Evolutionary conservation across 2,797 vertebrate species (phyloP), one percentile per base, ranked within the genome.

Genomic region (Loriculus beryllinus): DNA sequence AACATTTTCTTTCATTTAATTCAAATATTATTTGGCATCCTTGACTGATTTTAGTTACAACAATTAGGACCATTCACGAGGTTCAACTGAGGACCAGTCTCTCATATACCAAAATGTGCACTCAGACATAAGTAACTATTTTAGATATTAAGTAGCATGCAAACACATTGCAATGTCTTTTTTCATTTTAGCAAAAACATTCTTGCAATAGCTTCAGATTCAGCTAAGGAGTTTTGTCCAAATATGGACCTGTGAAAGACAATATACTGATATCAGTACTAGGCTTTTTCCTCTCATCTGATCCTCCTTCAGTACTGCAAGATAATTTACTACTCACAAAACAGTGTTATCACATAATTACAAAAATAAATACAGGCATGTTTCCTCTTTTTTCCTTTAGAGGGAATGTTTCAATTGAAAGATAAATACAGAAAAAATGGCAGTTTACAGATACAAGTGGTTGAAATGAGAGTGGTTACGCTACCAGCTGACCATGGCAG

Each of bases 161-260:
- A 82, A 96, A 96, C 64, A 95, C 93, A 81, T 35, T 62, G 49
- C 92, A 85, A 82, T 72, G 49, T 43, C 59, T 69, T 84, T 96
- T 94, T 95, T 79, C 72, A 80, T 88, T 96, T 93, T 59, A 72
- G 93, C 60, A 91, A 96, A 95, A 97, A 95, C 96, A 97, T 90
- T 97, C 85, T 85, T 97, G 88, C 94, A 97, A 97, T 96, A 97
- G 88, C 81, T 97, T 90, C 85, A 86, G 86, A 91, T 90, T 87
- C 76, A 93, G 86, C 75, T 87, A 68, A 63, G 67, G 39, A 93
- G 82, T 96, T 97, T 97, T 97, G 95, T 91, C 96, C 95, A 97
- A 97, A 97, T 97, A 97, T 93, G 97, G 96, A 92, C 40, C 86
- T 91, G 85, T 94, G 72, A 88, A 92, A 95, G 70, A 91, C 39